Evolutionary conservation across 2,113 vertebrate genomes (phyloP), one percentile per base, ranked within the genome.

Genomic region (Vireo altiloquus): DNA sequence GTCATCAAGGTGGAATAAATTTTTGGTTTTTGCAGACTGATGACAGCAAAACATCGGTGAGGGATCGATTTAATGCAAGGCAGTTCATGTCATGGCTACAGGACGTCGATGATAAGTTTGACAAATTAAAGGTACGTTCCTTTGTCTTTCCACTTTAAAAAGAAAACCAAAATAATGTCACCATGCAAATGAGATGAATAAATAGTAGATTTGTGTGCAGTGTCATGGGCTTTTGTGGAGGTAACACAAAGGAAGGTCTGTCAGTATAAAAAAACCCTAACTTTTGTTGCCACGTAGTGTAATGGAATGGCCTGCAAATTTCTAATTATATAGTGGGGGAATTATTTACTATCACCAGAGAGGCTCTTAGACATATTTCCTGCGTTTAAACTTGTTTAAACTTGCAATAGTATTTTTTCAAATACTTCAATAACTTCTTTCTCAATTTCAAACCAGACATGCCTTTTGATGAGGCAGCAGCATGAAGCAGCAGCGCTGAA

Each of bases 41-140:
- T 80, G 99, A 99, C 77, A 98, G 99, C 82, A 99, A 99, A 98
- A 99, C 99, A 12, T 99, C 99, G 1, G 99, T 99, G 76, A 98
- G 99, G 89, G 99, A 99, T 97, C 97, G 99, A 54, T 99, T 99
- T 95, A 99, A 99, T 88, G 99, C 99, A 61, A 97, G 99, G 66
- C 99, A 99, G 92, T 99, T 99, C 64, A 99, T 99, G 99, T 99
- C 99, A 13, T 99, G 99, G 99, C 97, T 99, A 92, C 99, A 99
- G 95, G 99, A 99, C 4, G 99, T 99, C 7, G 99, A 99, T 88
- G 99, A 99, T 97, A 99, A 99, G 96, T 99, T 99, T 97, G 99
- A 99, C 95, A 99, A 99, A 97, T 98, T 99, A 94, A 99, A 99
- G 99, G 99, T 99, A 97, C 7, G 20, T 78, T 82, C 90, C 25